A percentile compares a stretch with the other conserved stretches of the same genome.
These are phyloP conservation scores for Xanthia icteritia DNA, from an alignment of 2,888 invertebrate genomes.

Conservation along the genomic window DNA sequence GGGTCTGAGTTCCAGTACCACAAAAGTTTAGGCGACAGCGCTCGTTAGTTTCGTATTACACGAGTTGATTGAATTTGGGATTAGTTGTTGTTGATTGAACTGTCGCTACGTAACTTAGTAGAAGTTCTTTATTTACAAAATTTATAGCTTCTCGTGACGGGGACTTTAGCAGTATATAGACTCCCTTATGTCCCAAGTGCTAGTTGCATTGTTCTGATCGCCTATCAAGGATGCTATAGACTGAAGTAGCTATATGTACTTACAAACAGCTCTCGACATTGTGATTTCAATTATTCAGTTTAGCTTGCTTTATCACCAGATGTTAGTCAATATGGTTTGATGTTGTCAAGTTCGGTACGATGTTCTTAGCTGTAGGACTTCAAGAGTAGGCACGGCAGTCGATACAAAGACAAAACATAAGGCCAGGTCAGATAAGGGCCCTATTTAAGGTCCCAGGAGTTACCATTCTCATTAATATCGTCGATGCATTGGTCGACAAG, in stretches of 20 bases:
- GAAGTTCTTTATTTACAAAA: no score
- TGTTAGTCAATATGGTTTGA: slow-evolving; percentile 31
- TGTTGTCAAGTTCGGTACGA: neutral
- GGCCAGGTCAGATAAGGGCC: neutral
- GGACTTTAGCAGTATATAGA: neutral
- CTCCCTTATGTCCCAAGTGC: slow-evolving; percentile 1
- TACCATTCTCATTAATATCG: slow-evolving; percentile 8
- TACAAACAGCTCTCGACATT: slow-evolving; percentile 45
- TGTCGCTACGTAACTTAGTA: no score
- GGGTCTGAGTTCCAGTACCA: no score
- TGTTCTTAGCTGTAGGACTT: slow-evolving; percentile 13
- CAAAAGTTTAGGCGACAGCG: no score
- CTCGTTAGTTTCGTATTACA: no score
- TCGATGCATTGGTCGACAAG: neutral
- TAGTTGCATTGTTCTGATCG: slow-evolving; percentile 9
- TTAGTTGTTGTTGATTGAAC: no score
- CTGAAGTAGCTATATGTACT: slow-evolving; percentile 57
- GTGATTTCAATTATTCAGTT: slow-evolving; percentile 35
- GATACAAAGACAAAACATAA: neutral
- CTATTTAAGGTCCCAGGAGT: neutral
- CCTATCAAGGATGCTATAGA: slow-evolving; percentile 43
- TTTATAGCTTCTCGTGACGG: no score
- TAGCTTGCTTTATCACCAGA: slow-evolving; percentile 18
- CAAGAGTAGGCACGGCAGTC: slow-evolving; percentile 3
- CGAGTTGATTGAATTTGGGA: no score